Base-by-base conservation (phyloP, 1,140 invertebrate species). In the Papilio aristodemus region DNA sequence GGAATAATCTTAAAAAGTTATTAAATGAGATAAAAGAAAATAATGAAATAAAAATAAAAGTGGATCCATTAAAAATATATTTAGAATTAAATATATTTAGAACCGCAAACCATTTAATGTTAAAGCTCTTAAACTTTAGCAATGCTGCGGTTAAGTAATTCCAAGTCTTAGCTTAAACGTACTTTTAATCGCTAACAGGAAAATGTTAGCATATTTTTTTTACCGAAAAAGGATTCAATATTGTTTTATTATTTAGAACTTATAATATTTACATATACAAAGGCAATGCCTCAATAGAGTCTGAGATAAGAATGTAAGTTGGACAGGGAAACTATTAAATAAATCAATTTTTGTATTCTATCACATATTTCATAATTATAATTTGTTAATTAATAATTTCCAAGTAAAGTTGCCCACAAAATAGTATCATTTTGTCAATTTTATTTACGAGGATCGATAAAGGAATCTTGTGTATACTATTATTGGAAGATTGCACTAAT, bases 1-100 rank as follows among this genome's bases (percentile, higher is more conserved):
- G 92, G 50, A 94, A 93, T 91, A 95, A 83, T 13, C 94, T 93
- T 90, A 94, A 76, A 80, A 94, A 93, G 92, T 94, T 94, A 92
- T 93, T 94, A 87, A 93, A 89, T 85, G 92, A 75, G 81, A 93
- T 81, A 85, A 93, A 86, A 69, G 85, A 79, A 88, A 94, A 93
- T 89, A 93, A 74, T 32, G 87, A 86, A 73, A 92, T 89, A 89
- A 93, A 93, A 79, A 92, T 89, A 76, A 92, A 80, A 63, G 89
- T 89, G 68, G 79, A 87, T 77, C 89, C 86, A 71, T 91, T 90
- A 80, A 79, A 80, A n/a, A 60, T 74, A 67, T 85, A n/a, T n/a
- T n/a, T n/a, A n/a, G 19, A 2, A 6, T 4, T 11, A 17, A 22
- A 50, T 32, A 3, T 25, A 50, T 50, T 50, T 0, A 22, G 9